Conservation (phyloP, 2,797 vertebrate species). For the Ceryle rudis region DNA sequence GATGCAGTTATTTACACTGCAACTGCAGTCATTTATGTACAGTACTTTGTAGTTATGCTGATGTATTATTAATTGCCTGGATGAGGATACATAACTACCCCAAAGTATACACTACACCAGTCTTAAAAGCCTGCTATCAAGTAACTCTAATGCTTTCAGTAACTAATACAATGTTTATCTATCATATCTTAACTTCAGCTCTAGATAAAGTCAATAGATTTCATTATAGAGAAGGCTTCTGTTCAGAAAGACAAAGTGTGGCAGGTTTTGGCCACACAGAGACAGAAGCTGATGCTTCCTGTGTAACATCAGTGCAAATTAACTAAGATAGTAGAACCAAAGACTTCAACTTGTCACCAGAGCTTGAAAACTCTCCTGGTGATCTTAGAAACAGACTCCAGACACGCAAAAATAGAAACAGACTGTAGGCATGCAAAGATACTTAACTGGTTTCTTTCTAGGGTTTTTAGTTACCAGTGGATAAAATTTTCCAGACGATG, state of each 20-base stretch:
- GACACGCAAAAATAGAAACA: neutral
- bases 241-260: neutral
- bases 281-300: neutral
- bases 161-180: neutral
- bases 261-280: neutral
- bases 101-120: neutral
- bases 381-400: neutral
- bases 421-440: neutral
- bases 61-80: conserved; percentile 8
- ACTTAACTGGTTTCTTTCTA: neutral
- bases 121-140: neutral
- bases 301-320: neutral
- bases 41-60: neutral
- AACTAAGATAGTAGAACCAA: neutral
- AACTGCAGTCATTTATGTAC: neutral
- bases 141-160: neutral
- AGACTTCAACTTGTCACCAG: neutral
- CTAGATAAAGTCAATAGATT: neutral
- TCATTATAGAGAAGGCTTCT: neutral
- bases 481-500: neutral
- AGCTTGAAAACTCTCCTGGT: neutral
- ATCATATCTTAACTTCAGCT: neutral
- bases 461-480: neutral
- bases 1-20: neutral
- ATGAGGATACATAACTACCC: neutral